phyloP scores from a whole-genome alignment of 2,797 vertebrate genomes.

The Peromyscus eremicus region DNA sequence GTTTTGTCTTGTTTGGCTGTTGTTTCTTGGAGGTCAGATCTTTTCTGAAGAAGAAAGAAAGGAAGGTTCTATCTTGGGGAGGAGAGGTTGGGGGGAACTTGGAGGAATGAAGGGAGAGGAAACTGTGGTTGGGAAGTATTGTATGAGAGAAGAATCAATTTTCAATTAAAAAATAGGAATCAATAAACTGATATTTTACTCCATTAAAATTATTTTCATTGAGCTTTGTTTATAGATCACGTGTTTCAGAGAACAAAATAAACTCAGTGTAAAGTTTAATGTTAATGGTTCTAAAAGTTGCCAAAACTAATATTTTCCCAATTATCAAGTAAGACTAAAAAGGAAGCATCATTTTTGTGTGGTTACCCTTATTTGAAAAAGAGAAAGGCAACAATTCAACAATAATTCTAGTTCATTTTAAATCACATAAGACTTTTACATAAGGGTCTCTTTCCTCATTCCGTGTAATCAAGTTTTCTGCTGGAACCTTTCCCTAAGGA shows the following conservation, averaged over 20 bases:
- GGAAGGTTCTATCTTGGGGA: background rate
- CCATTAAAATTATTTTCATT: constrained; percentile 5
- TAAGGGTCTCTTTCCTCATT: background rate
- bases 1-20: background rate
- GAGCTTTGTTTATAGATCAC: constrained; percentile 1
- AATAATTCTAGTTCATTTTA: constrained; percentile 33
- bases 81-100: background rate
- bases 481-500: constrained; percentile 3
- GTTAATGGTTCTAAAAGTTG: background rate
- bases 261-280: background rate
- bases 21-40: background rate
- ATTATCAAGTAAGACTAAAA: background rate
- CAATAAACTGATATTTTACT: constrained; percentile 2
- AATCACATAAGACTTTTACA: background rate
- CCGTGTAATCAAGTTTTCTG: background rate
- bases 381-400: background rate
- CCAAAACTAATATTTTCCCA: constrained; percentile 14
- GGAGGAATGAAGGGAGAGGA: too few relatives aligned
- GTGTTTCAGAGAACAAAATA: background rate
- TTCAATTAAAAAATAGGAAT: background rate
- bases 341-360: background rate
- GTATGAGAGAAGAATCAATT: background rate
- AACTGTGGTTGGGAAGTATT: background rate
- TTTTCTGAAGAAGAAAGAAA: background rate
- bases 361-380: background rate